Evolutionary conservation across 2,797 vertebrate genomes (phyloP).

Genomic region (Silurus aristotelis): DNA sequence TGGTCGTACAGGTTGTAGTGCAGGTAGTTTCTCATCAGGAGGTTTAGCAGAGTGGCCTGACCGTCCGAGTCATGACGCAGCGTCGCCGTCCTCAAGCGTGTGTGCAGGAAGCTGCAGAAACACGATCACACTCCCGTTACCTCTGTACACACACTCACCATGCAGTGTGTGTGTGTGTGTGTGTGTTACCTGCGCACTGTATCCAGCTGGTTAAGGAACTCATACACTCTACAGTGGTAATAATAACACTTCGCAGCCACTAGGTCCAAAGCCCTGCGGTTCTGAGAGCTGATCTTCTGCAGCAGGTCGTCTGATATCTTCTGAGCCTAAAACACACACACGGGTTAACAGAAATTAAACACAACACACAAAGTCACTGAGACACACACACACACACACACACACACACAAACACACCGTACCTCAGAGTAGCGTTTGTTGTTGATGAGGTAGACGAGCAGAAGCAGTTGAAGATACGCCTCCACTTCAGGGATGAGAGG

Average conservation of each 20-base stretch:
- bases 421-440: slow-evolving; percentile 90
- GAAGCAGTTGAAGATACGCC: slow-evolving; percentile 90
- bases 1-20: slow-evolving; percentile 95
- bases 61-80: slow-evolving; percentile 91
- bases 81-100: slow-evolving; percentile 88
- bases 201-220: slow-evolving; percentile 86
- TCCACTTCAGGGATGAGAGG: slow-evolving; percentile 93
- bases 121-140: too few species aligned
- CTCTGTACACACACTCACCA: background rate
- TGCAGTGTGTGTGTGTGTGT: background rate
- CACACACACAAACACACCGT: slow-evolving; percentile 2
- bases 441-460: slow-evolving; percentile 92
- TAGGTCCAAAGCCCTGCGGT: slow-evolving; percentile 91
- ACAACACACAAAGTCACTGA: slow-evolving; percentile 69
- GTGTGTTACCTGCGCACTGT: slow-evolving; percentile 15
- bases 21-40: slow-evolving; percentile 95
- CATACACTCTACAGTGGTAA: slow-evolving; percentile 91
- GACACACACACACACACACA: background rate
- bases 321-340: slow-evolving; percentile 80
- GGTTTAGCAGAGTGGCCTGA: slow-evolving; percentile 92
- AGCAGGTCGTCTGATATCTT: slow-evolving; percentile 92
- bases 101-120: slow-evolving; percentile 85
- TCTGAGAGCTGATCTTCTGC: slow-evolving; percentile 93
- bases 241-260: slow-evolving; percentile 97
- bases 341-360: background rate